A percentile compares a stretch with the other conserved stretches of the same genome.
Evolutionary conservation across 2,797 vertebrate genomes (phyloP).

Genomic region (Fringilla coelebs): DNA sequence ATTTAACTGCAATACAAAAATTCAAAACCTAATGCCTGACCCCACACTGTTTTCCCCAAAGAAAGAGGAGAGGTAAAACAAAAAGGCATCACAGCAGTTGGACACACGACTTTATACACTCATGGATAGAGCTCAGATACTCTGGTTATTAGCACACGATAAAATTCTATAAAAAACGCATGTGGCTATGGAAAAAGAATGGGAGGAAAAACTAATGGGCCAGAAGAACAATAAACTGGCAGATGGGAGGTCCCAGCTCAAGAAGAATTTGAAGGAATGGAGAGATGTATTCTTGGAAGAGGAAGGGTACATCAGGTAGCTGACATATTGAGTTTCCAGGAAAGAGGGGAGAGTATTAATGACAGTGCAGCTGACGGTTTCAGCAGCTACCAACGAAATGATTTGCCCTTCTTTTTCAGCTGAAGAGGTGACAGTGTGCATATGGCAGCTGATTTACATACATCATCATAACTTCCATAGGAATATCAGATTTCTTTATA

Average conservation of each 20-base stretch:
- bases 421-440: slow-evolving; percentile 48
- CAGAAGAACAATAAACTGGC: slow-evolving; percentile 56
- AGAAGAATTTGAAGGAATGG: slow-evolving; percentile 63
- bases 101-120: neutral
- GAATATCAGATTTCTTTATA: slow-evolving; percentile 65
- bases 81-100: neutral
- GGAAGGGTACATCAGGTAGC: slow-evolving; percentile 61
- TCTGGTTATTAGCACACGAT: neutral
- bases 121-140: neutral
- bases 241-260: slow-evolving; percentile 36
- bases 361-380: slow-evolving; percentile 64
- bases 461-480: slow-evolving; percentile 64
- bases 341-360: slow-evolving; percentile 57
- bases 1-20: neutral
- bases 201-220: slow-evolving; percentile 8
- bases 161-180: neutral
- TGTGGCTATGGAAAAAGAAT: neutral
- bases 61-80: neutral
- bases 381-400: slow-evolving; percentile 56
- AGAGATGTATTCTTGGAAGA: slow-evolving; percentile 62
- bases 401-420: slow-evolving; percentile 63
- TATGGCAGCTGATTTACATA: slow-evolving; percentile 70
- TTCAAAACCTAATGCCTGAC: neutral
- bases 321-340: slow-evolving; percentile 63
- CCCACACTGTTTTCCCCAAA: neutral